These are phyloP conservation scores for Vesta saturnalis DNA, from an alignment of 2,888 invertebrate genomes.

Conservation along the genomic window DNA sequence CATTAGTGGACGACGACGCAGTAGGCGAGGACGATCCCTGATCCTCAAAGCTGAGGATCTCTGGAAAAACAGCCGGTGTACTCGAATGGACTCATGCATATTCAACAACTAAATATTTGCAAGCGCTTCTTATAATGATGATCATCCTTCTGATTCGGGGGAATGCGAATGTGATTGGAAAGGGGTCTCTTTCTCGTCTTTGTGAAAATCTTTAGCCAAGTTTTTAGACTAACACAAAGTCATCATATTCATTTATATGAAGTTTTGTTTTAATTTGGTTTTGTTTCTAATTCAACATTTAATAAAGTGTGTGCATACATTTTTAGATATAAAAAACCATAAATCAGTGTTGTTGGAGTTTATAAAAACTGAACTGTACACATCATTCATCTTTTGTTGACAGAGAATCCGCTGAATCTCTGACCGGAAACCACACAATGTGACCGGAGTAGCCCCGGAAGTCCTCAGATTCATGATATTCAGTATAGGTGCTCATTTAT, in stretches of 20 bases:
- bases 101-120: conserved; percentile 62
- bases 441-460: conserved; percentile 52
- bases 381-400: conserved; percentile 47
- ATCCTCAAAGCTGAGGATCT: conserved; percentile 48
- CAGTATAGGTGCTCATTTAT: conserved; percentile 42
- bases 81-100: conserved; percentile 59
- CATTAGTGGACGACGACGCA: conserved; percentile 49
- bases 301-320: not conserved
- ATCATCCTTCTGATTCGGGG: conserved; percentile 54
- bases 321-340: conserved; percentile 22
- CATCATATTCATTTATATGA: conserved; percentile 21
- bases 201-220: conserved; percentile 11
- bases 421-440: conserved; percentile 53
- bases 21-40: conserved; percentile 41
- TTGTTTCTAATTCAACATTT: too few relatives aligned
- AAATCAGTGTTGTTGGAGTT: conserved; percentile 36
- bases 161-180: conserved; percentile 51
- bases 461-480: conserved; percentile 50
- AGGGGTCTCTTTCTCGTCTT: conserved; percentile 44
- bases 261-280: not conserved
- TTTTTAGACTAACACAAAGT: conserved; percentile 5
- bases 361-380: conserved; percentile 35
- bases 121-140: conserved; percentile 61
- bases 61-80: conserved; percentile 60
- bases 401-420: conserved; percentile 41